phyloP scores from a whole-genome alignment of 2,888 invertebrate species.

The Eupithecia subumbrata region DNA sequence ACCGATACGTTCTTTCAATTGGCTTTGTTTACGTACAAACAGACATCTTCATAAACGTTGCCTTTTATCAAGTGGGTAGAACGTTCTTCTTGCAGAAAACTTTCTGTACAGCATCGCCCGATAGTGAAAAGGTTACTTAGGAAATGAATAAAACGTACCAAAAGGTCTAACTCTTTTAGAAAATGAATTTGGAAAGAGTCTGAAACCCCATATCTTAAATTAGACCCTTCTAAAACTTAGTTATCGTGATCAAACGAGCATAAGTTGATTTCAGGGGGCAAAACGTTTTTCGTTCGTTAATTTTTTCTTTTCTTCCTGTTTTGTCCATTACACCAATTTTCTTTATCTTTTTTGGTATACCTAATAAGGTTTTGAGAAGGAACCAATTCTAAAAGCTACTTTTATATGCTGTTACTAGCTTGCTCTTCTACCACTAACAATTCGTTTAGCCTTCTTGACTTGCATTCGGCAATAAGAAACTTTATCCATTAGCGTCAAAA shows the following conservation, averaged over 20 bases:
- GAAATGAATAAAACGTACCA: too few species aligned
- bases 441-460: slow-evolving; percentile 7
- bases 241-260: background rate
- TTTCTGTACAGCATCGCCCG: too few species aligned
- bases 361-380: too few species aligned
- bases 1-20: too few species aligned
- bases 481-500: slow-evolving; percentile 14
- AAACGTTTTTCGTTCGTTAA: background rate
- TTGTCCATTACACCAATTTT: background rate
- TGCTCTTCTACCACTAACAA: background rate
- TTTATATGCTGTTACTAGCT: background rate
- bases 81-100: too few species aligned
- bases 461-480: slow-evolving; percentile 3
- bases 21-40: too few species aligned
- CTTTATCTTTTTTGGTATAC: too few species aligned
- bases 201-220: background rate
- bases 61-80: too few species aligned
- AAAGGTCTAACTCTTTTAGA: too few species aligned
- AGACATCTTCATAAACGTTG: too few species aligned
- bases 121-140: too few species aligned
- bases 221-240: background rate
- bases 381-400: background rate
- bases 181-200: too few species aligned
- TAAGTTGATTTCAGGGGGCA: background rate
- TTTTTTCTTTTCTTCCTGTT: background rate